phyloP scores from a whole-genome alignment of 2,113 vertebrate genomes.

The Eleginops maclovinus region DNA sequence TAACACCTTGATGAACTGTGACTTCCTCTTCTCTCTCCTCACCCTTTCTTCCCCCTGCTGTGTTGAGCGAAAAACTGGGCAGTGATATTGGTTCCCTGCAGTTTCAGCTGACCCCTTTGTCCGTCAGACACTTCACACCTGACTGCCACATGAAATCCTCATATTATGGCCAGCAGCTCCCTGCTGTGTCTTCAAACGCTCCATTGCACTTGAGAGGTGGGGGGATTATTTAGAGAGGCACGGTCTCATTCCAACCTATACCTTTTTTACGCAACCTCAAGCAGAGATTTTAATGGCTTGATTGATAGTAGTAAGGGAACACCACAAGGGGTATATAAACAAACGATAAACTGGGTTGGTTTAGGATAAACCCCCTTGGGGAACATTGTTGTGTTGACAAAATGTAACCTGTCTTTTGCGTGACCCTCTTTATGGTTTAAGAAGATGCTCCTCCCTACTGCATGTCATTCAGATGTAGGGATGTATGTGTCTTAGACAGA shows the following conservation, averaged over 20 bases:
- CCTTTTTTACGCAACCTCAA: slow-evolving; percentile 8
- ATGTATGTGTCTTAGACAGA: slow-evolving; percentile 32
- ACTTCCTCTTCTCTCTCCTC: slow-evolving; percentile 10
- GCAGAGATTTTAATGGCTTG: slow-evolving; percentile 47
- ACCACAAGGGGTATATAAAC: neutral
- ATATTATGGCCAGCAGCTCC: slow-evolving; percentile 57
- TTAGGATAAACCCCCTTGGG: neutral
- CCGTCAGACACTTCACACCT: slow-evolving; percentile 66
- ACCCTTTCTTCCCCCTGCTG: slow-evolving; percentile 16
- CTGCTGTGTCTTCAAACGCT: slow-evolving; percentile 61
- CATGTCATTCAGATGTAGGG: slow-evolving; percentile 20
- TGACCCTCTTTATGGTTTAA: neutral
- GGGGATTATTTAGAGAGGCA: slow-evolving; percentile 14
- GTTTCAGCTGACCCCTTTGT: slow-evolving; percentile 56
- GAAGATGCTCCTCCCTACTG: neutral
- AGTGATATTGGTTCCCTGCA: slow-evolving; percentile 54
- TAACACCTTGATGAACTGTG: slow-evolving; percentile 11
- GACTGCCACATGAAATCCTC: slow-evolving; percentile 63
- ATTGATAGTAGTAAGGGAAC: slow-evolving; percentile 28
- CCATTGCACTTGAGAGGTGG: slow-evolving; percentile 26
- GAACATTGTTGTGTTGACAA: slow-evolving; percentile 1
- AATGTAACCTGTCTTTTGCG: neutral
- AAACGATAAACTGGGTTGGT: neutral
- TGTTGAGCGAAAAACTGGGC: slow-evolving; percentile 26
- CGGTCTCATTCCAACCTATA: slow-evolving; percentile 19